phyloP scores from a whole-genome alignment of 2,888 invertebrate species.

The Exocentrus adspersus region DNA sequence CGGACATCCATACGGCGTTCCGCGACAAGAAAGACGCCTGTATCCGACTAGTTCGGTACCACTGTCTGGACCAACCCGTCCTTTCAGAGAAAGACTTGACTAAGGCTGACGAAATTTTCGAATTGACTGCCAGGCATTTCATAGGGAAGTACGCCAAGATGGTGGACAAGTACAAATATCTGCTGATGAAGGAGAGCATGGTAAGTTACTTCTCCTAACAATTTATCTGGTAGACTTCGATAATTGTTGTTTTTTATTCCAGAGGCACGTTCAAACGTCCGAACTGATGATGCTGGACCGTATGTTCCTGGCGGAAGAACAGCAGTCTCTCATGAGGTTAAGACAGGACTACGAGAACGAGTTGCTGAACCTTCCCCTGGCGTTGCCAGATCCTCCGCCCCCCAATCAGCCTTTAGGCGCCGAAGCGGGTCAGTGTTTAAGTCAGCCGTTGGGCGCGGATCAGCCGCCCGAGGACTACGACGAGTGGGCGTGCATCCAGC shows the following conservation, averaged over 20 bases:
- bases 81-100: slow-evolving; percentile 71
- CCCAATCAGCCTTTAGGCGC: slow-evolving; percentile 6
- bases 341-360: slow-evolving; percentile 64
- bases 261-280: slow-evolving; percentile 78
- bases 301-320: slow-evolving; percentile 78
- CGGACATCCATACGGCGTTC: slow-evolving; percentile 79
- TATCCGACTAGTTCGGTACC: slow-evolving; percentile 79
- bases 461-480: slow-evolving; percentile 66
- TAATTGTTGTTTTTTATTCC: slow-evolving; percentile 43
- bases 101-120: slow-evolving; percentile 77
- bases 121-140: slow-evolving; percentile 73
- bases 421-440: neutral
- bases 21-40: slow-evolving; percentile 78
- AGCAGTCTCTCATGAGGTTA: slow-evolving; percentile 70
- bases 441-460: slow-evolving; percentile 15
- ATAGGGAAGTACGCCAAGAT: slow-evolving; percentile 76
- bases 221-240: too few species aligned
- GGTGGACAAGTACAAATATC: slow-evolving; percentile 77
- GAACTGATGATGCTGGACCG: slow-evolving; percentile 82
- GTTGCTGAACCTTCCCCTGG: slow-evolving; percentile 37
- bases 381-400: slow-evolving; percentile 33
- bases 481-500: slow-evolving; percentile 75
- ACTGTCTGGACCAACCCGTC: slow-evolving; percentile 77
- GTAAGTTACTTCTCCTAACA: slow-evolving; percentile 65
- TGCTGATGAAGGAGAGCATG: slow-evolving; percentile 82